Evolutionary conservation across 2,113 vertebrate species (phyloP).

Genomic region (Chascanopsetta lugubris): DNA sequence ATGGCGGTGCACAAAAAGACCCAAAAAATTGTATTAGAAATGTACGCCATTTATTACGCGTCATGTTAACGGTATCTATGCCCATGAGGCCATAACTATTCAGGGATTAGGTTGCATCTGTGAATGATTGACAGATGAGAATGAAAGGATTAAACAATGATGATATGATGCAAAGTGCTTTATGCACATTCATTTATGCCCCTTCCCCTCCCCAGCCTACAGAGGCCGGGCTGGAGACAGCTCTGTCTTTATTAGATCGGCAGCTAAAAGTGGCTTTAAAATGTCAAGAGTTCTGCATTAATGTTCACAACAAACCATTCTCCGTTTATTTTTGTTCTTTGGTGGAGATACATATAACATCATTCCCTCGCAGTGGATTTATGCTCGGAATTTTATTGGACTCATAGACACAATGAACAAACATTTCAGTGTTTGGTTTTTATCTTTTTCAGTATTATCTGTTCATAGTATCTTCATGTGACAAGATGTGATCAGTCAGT

Average conservation of each 20-base stretch:
- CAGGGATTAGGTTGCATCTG: slow-evolving; percentile 65
- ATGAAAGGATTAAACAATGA: slow-evolving; percentile 69
- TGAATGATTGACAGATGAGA: slow-evolving; percentile 64
- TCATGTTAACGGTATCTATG: slow-evolving; percentile 56
- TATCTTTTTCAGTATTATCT: background rate
- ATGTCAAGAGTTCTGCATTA: slow-evolving; percentile 33
- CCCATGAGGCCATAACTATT: slow-evolving; percentile 54
- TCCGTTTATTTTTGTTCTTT: background rate
- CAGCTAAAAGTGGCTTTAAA: slow-evolving; percentile 44
- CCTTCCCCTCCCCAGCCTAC: slow-evolving; percentile 23
- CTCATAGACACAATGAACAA: background rate
- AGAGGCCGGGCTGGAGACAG: slow-evolving; percentile 34
- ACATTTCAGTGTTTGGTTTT: background rate
- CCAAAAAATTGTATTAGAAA: slow-evolving; percentile 50
- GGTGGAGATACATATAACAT: background rate
- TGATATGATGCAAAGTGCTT: slow-evolving; percentile 68
- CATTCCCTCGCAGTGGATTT: background rate
- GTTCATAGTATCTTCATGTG: background rate
- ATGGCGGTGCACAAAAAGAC: no score
- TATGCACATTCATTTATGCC: slow-evolving; percentile 64
- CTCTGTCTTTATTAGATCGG: slow-evolving; percentile 44
- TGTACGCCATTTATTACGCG: slow-evolving; percentile 40
- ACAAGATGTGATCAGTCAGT: slow-evolving; percentile 25
- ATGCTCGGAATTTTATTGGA: background rate
- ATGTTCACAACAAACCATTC: slow-evolving; percentile 24